Percentiles rank a stretch among this genome's conserved stretches.
phyloP scores from a whole-genome alignment of 2,888 invertebrate species.

The Melanostoma mellinum region DNA sequence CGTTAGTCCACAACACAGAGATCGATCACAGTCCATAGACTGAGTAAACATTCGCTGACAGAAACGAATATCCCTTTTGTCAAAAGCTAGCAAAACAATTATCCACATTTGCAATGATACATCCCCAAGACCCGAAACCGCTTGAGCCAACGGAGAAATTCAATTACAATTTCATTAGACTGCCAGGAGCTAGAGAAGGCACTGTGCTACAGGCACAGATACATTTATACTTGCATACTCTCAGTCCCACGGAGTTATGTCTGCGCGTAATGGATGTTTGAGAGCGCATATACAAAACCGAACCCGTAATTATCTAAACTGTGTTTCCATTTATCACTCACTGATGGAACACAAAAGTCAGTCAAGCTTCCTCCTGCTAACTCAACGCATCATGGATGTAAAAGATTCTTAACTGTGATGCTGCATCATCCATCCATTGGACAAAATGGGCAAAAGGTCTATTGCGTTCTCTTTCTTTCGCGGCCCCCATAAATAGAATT shows the following conservation, averaged over 20 bases:
- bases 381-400: constrained; percentile 45
- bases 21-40: constrained; percentile 60
- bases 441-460: constrained; percentile 25
- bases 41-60: constrained; percentile 70
- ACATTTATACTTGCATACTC: constrained; percentile 12
- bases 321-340: constrained; percentile 73
- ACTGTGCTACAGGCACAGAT: constrained; percentile 23
- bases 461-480: constrained; percentile 52
- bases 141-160: constrained; percentile 59
- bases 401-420: constrained; percentile 23
- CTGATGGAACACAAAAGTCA: constrained; percentile 55
- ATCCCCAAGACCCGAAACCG: constrained; percentile 6
- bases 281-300: constrained; percentile 56
- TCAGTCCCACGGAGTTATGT: constrained; percentile 36
- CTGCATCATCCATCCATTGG: constrained; percentile 30
- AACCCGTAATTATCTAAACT: constrained; percentile 74
- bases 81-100: constrained; percentile 72
- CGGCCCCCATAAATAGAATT: constrained; percentile 77
- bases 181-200: constrained; percentile 64
- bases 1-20: constrained; percentile 20
- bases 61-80: constrained; percentile 71
- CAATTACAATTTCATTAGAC: constrained; percentile 73
- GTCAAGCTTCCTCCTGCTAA: constrained; percentile 34
- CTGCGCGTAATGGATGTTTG: constrained; percentile 47
- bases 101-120: constrained; percentile 49